Evolutionary conservation across 2,113 vertebrate genomes (phyloP), one percentile per base, ranked within the genome.

Genomic region (Tor tambroides): DNA sequence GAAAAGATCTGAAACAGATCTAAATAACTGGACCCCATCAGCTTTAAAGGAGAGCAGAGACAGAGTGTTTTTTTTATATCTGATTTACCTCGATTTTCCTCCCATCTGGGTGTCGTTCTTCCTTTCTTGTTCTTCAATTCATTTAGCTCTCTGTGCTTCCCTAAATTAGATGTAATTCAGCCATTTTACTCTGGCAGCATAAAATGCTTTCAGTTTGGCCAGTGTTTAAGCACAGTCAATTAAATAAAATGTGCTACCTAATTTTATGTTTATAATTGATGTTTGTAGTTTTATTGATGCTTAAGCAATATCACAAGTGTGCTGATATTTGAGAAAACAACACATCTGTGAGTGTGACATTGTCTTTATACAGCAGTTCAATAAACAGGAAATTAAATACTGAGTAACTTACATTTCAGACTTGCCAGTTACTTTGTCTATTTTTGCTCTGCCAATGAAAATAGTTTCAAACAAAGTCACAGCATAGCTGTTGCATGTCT

Each of bases 161-260:
- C 6, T 17, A 51, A 88, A 85, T 85, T 43, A 76, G 6, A 63
- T 81, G 26, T 14, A 76, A 81, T 43, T 49, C 43, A 67, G 41
- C 80, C 69, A 41, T 75, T 85, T 17, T 46, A 23, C 30, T 23
- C 61, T 72, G 49, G 46, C 78, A 61, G 23, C 14, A 65, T 41
- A 65, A 28, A 63, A 61, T 41, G 23, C n/a, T 17, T 26, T 65
- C 35, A 43, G n/a, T 63, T 43, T 28, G 56, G 21, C 54, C 23
- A 7, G 35, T 21, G 3, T 79, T 56, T 30, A 59, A 65, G 38
- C 21, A 23, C 2, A 49, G 12, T 49, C n/a, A 15, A 43, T 17
- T 26, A 26, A 46, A 49, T 11, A 17, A 49, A 26, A 76, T 15
- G 38, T 43, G 23, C 12, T 76, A 46, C 23, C 11, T 74, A 38